A percentile compares a stretch with the other conserved stretches of the same genome.
Conservation (phyloP, 2,113 vertebrate genomes). For the Nicator chloris region DNA sequence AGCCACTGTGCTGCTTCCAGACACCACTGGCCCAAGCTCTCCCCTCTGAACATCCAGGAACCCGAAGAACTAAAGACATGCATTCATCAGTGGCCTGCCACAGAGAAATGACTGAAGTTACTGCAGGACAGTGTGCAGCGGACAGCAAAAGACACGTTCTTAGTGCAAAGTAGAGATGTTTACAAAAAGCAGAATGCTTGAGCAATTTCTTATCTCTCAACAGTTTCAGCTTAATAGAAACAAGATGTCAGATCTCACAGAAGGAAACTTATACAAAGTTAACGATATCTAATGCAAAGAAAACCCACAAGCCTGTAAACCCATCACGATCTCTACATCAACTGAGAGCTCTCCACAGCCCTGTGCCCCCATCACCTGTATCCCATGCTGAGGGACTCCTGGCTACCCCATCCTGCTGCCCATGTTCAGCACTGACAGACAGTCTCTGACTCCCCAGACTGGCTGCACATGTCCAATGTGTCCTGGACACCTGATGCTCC, state of each 20-base stretch:
- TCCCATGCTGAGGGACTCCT: accelerated
- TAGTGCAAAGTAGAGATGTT: neutral
- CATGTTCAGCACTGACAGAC: neutral
- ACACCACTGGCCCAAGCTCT: neutral
- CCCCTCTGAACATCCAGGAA: neutral
- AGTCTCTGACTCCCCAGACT: neutral
- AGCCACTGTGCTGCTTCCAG: neutral
- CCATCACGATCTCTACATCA: neutral
- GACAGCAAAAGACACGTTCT: neutral
- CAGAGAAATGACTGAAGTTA: accelerated
- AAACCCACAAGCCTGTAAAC: neutral
- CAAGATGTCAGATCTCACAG: neutral
- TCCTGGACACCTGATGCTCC: neutral
- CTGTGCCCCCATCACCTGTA: accelerated
- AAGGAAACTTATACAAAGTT: neutral
- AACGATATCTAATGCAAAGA: neutral
- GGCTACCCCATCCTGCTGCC: accelerated
- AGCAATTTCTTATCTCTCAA: neutral
- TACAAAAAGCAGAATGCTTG: neutral
- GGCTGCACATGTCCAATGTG: accelerated
- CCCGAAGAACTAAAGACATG: neutral
- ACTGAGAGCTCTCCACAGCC: neutral
- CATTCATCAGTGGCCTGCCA: neutral
- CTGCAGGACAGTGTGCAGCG: accelerated
- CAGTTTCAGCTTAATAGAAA: neutral